Conservation (phyloP, 53 echinoderm and acorn worm genomes). For the Crossaster papposus region DNA sequence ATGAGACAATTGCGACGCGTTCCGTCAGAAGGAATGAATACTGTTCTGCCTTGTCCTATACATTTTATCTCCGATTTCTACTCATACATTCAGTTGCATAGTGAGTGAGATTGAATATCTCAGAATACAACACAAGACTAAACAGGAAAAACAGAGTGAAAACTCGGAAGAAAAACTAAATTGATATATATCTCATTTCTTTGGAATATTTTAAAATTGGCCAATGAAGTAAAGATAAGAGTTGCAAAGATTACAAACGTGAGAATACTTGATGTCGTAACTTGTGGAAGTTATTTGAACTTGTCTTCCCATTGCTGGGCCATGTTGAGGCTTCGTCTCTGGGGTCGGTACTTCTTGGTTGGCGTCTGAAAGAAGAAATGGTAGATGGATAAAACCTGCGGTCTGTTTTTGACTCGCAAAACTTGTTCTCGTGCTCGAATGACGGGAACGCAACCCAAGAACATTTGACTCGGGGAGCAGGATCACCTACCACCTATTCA, state of each 20-base stretch:
- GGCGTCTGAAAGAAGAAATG: background rate
- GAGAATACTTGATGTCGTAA: background rate
- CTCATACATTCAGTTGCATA: background rate
- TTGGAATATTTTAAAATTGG: background rate
- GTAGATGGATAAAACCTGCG: too few species aligned
- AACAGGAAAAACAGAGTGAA: background rate
- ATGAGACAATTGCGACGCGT: background rate
- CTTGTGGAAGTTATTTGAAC: constrained; percentile 37
- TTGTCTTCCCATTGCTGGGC: constrained; percentile 52
- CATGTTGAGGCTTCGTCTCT: constrained; percentile 34
- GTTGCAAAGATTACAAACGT: too few species aligned
- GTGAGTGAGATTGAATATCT: background rate
- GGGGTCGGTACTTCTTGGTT: constrained; percentile 31
- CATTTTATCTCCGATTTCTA: background rate
- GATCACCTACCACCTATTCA: too few species aligned
- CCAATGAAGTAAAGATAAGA: background rate
- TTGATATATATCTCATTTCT: background rate
- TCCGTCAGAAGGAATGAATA: background rate
- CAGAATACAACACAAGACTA: background rate
- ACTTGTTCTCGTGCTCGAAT: too few species aligned
- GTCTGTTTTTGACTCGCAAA: too few species aligned
- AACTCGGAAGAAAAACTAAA: background rate
- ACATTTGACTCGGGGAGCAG: too few species aligned
- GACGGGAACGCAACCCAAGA: too few species aligned
- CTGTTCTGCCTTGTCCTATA: background rate